These are phyloP conservation scores for Misgurnus mizolepis DNA, from an alignment of 2,113 vertebrate genomes.

Conservation along the genomic window DNA sequence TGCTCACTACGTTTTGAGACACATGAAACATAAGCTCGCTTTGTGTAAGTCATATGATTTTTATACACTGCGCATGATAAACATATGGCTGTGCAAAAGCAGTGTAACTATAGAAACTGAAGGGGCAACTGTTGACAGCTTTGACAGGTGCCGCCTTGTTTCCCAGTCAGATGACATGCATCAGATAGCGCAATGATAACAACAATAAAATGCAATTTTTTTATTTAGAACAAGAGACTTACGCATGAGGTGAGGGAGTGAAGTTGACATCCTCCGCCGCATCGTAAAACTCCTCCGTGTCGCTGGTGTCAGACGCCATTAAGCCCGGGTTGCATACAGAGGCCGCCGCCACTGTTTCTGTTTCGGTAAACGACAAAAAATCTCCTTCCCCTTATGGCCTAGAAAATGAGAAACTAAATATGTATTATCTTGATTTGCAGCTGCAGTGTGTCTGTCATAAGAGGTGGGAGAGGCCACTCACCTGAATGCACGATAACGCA, in stretches of 20 bases:
- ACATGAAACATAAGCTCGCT: background rate
- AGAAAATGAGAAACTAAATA: background rate
- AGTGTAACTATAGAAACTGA: background rate
- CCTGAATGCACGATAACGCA: slow-evolving; percentile 17
- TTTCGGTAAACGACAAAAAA: slow-evolving; percentile 28
- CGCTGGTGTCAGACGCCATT: slow-evolving; percentile 96
- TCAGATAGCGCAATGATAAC: background rate
- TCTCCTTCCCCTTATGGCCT: slow-evolving; percentile 22
- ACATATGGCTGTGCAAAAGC: background rate
- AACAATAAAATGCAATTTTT: background rate
- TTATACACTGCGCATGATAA: background rate
- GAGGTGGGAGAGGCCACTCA: slow-evolving; percentile 49
- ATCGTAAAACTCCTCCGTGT: slow-evolving; percentile 95
- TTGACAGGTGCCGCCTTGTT: background rate
- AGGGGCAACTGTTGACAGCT: slow-evolving; percentile 21
- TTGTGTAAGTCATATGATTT: background rate
- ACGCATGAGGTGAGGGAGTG: slow-evolving; percentile 79
- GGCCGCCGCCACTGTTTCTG: slow-evolving; percentile 22
- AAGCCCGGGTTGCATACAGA: slow-evolving; percentile 51
- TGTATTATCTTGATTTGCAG: background rate
- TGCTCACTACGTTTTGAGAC: background rate
- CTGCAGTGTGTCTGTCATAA: background rate
- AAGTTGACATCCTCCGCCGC: slow-evolving; percentile 88
- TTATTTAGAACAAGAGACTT: slow-evolving; percentile 63
- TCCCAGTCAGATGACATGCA: background rate